A percentile compares a stretch with the other conserved stretches of the same genome.
Evolutionary conservation across 2,113 vertebrate species (phyloP).

Genomic region (Amia ocellicauda): DNA sequence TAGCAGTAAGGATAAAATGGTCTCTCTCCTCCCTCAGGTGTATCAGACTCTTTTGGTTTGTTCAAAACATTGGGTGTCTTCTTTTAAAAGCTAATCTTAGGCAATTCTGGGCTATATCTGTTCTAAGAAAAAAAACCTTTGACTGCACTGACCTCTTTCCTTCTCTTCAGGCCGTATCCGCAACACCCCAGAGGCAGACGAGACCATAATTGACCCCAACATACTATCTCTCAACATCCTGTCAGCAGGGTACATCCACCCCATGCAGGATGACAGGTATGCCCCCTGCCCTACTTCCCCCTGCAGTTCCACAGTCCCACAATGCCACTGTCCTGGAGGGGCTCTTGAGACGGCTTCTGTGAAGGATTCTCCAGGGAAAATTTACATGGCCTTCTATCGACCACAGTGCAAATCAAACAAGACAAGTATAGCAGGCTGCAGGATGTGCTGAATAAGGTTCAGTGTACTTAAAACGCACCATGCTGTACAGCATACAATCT

Average conservation of each 20-base stretch:
- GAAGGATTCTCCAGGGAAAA: not conserved
- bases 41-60: no score
- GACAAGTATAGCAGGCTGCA: not conserved
- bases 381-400: not conserved
- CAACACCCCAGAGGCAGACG: slow-evolving; percentile 85
- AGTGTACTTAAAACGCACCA: no score
- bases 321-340: not conserved
- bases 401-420: not conserved
- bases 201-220: slow-evolving; percentile 90
- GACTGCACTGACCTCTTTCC: not conserved
- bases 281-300: slow-evolving; percentile 25
- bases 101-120: no score
- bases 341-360: not conserved
- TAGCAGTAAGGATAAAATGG: no score
- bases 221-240: slow-evolving; percentile 95
- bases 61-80: no score
- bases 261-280: slow-evolving; percentile 88
- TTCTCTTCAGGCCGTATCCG: slow-evolving; percentile 80
- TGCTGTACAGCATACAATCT: no score
- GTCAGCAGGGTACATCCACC: slow-evolving; percentile 78
- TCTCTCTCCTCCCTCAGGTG: no score
- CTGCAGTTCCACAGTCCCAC: not conserved
- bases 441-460: no score
- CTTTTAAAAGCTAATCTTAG: no score
- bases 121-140: no score